Evolutionary conservation across 2,797 vertebrate genomes (phyloP).

Genomic region (Aeoliscus strigatus): DNA sequence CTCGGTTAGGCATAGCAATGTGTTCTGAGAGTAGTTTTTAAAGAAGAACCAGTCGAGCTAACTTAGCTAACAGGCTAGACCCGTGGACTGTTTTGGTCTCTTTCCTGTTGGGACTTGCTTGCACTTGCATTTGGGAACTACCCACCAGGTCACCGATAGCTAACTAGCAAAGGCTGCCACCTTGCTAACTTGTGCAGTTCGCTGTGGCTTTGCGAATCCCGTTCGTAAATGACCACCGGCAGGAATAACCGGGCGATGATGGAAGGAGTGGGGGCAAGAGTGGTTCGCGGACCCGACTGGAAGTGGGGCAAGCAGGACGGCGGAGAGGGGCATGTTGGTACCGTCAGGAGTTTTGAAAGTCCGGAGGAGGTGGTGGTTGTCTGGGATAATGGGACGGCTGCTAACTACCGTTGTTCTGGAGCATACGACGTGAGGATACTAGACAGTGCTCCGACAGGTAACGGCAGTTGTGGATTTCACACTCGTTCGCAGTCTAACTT

Average conservation of each 20-base stretch:
- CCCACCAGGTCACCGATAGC: constrained; percentile 12
- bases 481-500: neutral
- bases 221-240: constrained; percentile 87
- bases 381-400: constrained; percentile 98
- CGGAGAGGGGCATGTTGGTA: constrained; percentile 96
- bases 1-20: constrained; percentile 25
- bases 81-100: constrained; percentile 37
- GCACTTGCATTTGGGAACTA: constrained; percentile 25
- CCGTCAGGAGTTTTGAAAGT: constrained; percentile 97
- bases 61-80: constrained; percentile 44
- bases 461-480: constrained; percentile 10
- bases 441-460: constrained; percentile 97
- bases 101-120: constrained; percentile 54
- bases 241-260: constrained; percentile 98
- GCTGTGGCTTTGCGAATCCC: constrained; percentile 19
- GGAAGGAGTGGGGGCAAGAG: constrained; percentile 96
- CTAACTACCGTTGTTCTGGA: constrained; percentile 97
- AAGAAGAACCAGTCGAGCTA: constrained; percentile 46
- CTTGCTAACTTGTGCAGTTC: constrained; percentile 16
- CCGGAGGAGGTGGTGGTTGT: constrained; percentile 98
- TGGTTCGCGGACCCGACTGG: constrained; percentile 96
- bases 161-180: constrained; percentile 23
- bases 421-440: constrained; percentile 95
- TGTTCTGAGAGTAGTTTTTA: constrained; percentile 13
- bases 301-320: constrained; percentile 99